Conservation (phyloP, 2,797 vertebrate genomes). For the Avahi laniger region DNA sequence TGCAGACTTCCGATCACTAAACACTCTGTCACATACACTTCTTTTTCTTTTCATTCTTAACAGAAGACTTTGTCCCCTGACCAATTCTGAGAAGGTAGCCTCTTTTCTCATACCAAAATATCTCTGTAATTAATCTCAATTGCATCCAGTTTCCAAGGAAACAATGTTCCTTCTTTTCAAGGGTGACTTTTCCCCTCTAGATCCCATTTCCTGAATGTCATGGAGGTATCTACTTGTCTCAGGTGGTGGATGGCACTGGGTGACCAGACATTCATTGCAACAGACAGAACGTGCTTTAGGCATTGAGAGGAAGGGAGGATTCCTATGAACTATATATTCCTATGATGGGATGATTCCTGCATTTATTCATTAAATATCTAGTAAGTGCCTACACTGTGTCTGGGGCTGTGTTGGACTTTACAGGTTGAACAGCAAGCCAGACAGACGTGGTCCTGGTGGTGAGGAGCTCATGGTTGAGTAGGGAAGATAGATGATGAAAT, state of each 20-base stretch:
- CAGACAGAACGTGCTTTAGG: neutral
- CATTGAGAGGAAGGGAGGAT: neutral
- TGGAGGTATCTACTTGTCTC: neutral
- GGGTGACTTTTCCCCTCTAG: neutral
- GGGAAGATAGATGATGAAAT: neutral
- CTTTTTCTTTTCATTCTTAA: neutral
- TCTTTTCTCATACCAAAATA: neutral
- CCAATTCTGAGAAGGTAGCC: neutral
- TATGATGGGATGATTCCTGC: neutral
- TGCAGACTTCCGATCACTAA: neutral
- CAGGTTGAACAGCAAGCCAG: neutral
- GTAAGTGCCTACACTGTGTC: neutral
- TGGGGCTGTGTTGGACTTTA: neutral
- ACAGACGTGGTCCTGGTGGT: neutral
- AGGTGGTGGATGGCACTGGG: neutral
- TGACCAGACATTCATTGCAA: neutral
- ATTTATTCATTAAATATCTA: neutral
- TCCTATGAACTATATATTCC: neutral
- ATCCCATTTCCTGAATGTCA: neutral
- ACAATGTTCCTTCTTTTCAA: neutral
- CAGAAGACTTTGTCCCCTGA: neutral
- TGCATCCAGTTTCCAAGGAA: neutral
- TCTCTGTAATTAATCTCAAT: conserved; percentile 6
- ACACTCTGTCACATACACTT: neutral
- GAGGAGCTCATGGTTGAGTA: neutral